A percentile compares a stretch with the other conserved stretches of the same genome.
Conservation (phyloP, 2,797 vertebrate species). For the Pantherophis vulpinus region DNA sequence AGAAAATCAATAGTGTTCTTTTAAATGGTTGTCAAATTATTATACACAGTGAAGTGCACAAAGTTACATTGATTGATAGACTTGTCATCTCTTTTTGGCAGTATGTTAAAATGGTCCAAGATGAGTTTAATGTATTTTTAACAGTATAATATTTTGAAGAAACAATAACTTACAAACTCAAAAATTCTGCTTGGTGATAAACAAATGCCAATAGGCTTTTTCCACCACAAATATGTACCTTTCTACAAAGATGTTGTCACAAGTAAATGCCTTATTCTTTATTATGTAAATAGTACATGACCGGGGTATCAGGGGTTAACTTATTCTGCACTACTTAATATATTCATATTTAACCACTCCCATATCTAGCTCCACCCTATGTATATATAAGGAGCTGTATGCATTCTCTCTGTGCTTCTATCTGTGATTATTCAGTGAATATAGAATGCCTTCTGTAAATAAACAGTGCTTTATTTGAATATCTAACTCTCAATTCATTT, state of each 20-base stretch:
- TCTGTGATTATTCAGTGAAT: no score
- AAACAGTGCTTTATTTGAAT: no score
- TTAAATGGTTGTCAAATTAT: slow-evolving; percentile 14
- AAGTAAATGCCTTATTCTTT: no score
- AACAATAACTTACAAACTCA: slow-evolving; percentile 23
- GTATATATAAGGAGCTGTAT: no score
- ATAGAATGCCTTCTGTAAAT: no score
- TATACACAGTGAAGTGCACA: slow-evolving; percentile 17
- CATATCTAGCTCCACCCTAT: no score
- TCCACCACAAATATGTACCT: slow-evolving; percentile 17
- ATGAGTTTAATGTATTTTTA: slow-evolving; percentile 31
- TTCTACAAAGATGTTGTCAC: slow-evolving; percentile 9
- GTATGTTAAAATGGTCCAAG: not conserved
- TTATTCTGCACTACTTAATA: no score
- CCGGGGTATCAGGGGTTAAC: no score
- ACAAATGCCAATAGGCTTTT: slow-evolving; percentile 20
- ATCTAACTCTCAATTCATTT: no score
- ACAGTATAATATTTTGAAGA: slow-evolving; percentile 34
- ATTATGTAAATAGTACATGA: no score
- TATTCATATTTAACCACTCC: no score
- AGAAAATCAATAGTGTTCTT: not conserved
- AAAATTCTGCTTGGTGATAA: slow-evolving; percentile 37
- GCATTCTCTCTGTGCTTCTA: no score
- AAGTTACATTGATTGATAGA: not conserved
- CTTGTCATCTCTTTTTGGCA: slow-evolving; percentile 18